Base-by-base conservation (phyloP, 2,113 vertebrate species). In the Erythrocebus patas region DNA sequence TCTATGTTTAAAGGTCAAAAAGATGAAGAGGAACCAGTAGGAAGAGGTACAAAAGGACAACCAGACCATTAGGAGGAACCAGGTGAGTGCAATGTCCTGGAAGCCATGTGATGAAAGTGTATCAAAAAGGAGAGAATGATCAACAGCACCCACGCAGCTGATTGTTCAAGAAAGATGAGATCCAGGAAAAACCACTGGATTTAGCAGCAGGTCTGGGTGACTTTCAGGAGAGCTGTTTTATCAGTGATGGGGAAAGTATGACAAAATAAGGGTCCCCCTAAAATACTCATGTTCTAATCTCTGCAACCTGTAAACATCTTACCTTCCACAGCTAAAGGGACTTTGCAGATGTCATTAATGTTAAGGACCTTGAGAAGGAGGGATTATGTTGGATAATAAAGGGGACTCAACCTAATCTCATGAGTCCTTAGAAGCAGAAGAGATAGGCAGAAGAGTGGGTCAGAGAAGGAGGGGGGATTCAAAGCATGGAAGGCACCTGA, bases 271-370 rank as follows among this genome's bases (percentile, higher is more conserved):
- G 4, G 8, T 1, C 4, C 35, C 93, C 48, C 14, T 18, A n/a
- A 43, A 11, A 16, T 13, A 27, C 7, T 32, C 70, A 84, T 0
- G 0, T 61, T 18, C 73, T 23, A 18, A 40, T 40, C 52, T 40
- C 38, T 5, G 43, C 40, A 72, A 30, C 12, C 45, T 75, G 38
- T 8, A 30, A 93, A 22, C 25, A 66, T 0, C 0, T 52, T 40
- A 6, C 50, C 10, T 82, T 3, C 14, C 5, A 13, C 10, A 55
- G 50, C 81, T 38, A 86, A 45, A 3, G 75, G 40, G 30, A 6
- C 50, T 40, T 57, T 48, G 32, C 14, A 40, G 72, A 48, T 20
- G 48, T 40, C 30, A 61, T 43, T 40, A 45, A 22, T 14, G 27
- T 38, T 40, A 43, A 82, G 16, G 30, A 48, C 12, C 25, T 45